Evolutionary conservation across 2,797 vertebrate species (phyloP), one percentile per base, ranked within the genome.

Genomic region (Ptychadena robeensis): DNA sequence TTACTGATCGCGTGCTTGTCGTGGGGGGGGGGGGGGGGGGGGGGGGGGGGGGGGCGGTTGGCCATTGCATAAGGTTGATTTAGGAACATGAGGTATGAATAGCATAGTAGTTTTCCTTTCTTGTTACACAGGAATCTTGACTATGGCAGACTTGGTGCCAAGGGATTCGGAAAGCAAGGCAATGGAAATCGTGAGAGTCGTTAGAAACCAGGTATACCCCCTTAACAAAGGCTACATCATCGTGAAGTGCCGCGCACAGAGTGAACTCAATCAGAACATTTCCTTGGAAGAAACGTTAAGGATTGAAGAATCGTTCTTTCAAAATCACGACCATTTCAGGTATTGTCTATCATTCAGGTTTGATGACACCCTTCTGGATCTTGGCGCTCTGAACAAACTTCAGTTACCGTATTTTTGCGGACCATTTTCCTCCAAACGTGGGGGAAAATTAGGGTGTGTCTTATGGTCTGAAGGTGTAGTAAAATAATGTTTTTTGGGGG

Each of bases 211-310:
- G 0, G 78, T 95, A 53, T 89, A 94, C 86, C 89, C 85, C 34
- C 93, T 98, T 65, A 93, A 88, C 73, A 97, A 97, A 87, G 96
- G 96, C 81, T 98, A 97, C 92, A 96, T 96, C 95, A 90, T 98
- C 0, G 96, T 98, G 73, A 96, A 82, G 88, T 98, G 97, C 83
- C 90, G 95, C 0, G 96, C 96, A 40, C 96, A 98, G 89, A 90
- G 95, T 89, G 96, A 97, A 82, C 95, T 97, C 83, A 88, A 86
- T 6, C 87, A 95, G 3, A 89, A 82, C 0, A 25, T 96, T 74
- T 88, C 93, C 72, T 91, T 97, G 18, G 30, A 86, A 0, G 77
- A 92, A 34, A 95, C 96, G 3, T 91, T 90, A 12, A 68, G 89
- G 1, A 94, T 85, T 48, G 97, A 98, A 87, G 91, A 80, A 28